phyloP scores from a whole-genome alignment of 2,888 invertebrate genomes.

The Nymphalis polychloros region DNA sequence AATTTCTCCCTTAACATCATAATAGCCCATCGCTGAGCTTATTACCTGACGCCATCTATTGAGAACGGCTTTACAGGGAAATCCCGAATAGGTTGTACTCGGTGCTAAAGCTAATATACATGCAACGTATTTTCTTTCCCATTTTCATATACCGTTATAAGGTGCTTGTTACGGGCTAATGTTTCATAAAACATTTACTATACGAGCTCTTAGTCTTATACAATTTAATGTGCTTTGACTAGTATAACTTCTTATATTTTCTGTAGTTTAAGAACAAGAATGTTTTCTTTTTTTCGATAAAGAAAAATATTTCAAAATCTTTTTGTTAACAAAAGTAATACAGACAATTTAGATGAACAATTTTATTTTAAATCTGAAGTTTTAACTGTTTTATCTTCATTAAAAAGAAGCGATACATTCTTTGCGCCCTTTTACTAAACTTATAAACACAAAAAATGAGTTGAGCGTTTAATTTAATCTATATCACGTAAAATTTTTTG shows the following conservation, averaged over 20 bases:
- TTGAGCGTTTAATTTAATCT: conserved; percentile 44
- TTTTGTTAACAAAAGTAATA: background rate
- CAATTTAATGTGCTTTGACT: conserved; percentile 6
- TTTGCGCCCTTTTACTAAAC: conserved; percentile 47
- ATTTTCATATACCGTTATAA: conserved; percentile 54
- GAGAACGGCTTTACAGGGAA: conserved; percentile 78
- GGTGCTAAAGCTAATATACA: conserved; percentile 66
- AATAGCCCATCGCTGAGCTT: conserved; percentile 79
- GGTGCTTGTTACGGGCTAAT: conserved; percentile 39
- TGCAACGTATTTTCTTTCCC: conserved; percentile 57
- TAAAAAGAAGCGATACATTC: conserved; percentile 49
- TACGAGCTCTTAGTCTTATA: conserved; percentile 20
- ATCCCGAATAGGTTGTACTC: conserved; percentile 77
- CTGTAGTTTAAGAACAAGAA: too few species aligned
- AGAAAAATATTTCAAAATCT: too few species aligned
- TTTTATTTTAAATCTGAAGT: conserved; percentile 10
- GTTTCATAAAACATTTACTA: conserved; percentile 34
- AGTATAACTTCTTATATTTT: background rate
- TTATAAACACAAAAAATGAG: conserved; percentile 43
- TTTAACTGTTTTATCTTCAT: conserved; percentile 25
- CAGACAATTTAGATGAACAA: background rate
- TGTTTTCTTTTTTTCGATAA: too few species aligned
- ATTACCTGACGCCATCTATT: conserved; percentile 79
- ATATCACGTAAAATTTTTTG: conserved; percentile 36
- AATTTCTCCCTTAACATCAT: conserved; percentile 69